Evolutionary conservation across 2,888 invertebrate genomes (phyloP).

Genomic region (Rhingia rostrata): DNA sequence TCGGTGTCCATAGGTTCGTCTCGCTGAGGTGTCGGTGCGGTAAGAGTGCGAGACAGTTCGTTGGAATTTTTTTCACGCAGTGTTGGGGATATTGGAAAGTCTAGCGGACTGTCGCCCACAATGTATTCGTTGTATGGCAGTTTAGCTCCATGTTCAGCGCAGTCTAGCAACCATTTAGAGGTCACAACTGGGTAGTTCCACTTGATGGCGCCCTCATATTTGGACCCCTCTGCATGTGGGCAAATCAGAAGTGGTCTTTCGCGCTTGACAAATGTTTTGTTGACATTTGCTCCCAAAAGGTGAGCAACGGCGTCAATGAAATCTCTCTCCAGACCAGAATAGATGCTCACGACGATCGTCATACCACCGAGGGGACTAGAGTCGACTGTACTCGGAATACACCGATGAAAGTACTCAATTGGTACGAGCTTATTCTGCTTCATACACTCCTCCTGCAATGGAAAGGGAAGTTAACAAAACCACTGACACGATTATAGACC

Average conservation of each 20-base stretch:
- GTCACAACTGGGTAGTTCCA: constrained; percentile 93
- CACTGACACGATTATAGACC: not conserved
- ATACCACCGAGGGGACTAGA: constrained; percentile 86
- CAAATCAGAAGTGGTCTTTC: constrained; percentile 93
- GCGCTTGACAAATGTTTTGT: constrained; percentile 87
- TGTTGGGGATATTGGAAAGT: constrained; percentile 78
- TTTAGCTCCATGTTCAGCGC: constrained; percentile 84
- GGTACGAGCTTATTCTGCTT: constrained; percentile 85
- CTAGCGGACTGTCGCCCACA: constrained; percentile 84
- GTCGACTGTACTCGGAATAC: constrained; percentile 84
- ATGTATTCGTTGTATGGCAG: constrained; percentile 85
- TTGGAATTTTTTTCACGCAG: constrained; percentile 75
- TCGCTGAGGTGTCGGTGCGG: constrained; percentile 14
- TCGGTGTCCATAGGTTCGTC: constrained; percentile 69
- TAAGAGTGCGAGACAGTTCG: constrained; percentile 39
- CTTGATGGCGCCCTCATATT: constrained; percentile 91
- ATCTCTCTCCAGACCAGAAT: constrained; percentile 88
- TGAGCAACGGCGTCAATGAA: constrained; percentile 89
- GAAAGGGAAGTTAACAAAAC: not conserved
- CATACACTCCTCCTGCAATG: constrained; percentile 81
- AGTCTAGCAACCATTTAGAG: constrained; percentile 90
- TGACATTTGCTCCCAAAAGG: constrained; percentile 88
- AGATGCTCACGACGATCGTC: constrained; percentile 91
- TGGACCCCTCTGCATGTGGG: constrained; percentile 89
- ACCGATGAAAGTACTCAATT: constrained; percentile 89